Base-by-base conservation (phyloP, 2,888 invertebrate genomes). In the Gonocerus acuteangulatus region DNA sequence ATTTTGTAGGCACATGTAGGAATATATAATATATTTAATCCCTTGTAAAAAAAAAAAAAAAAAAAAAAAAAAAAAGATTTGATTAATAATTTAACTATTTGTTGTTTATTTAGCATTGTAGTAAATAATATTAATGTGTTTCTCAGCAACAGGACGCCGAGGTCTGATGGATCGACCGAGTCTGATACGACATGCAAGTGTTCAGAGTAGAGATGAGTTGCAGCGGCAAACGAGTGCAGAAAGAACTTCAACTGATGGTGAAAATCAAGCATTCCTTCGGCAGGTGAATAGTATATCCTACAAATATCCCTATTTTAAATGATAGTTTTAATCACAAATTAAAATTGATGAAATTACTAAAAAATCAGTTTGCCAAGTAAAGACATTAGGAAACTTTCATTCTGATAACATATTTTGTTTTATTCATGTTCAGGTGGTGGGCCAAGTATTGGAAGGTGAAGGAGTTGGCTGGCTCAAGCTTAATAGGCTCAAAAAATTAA, bases 401-500 rank as follows among this genome's bases (percentile, higher is more conserved):
- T 6, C 18, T 52, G 22, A 18, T 27, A 27, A 27, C 39, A 11
- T n/a, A 16, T 23, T 36, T 23, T 19, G 27, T 48, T 39, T 11
- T 44, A 48, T 52, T 48, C 71, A 9, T 39, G 4, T 71, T 2
- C 71, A 87, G 84, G 80, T 91, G 54, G 83, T 91, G 1, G 85
- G 82, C 71, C 86, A 85, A 74, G 91, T 94, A 1, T 74, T 93
- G 60, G 87, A 89, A 65, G 95, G 95, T 2, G 93, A 95, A 75
- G 94, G 95, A 0, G 90, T 99, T 0, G 95, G 96, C 16, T 97
- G 97, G 94, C 79, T 99, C 49, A 95, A 96, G 73, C 77, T 95
- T 16, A 93, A 90, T 72, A 82, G 95, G 21, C 79, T 96, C 52
- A 91, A 90, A 73, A 95, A 95, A 72, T 77, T 99, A 23, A 95